Base-by-base conservation (phyloP, 2,113 vertebrate species). In the Ceyx cyanopectus region DNA sequence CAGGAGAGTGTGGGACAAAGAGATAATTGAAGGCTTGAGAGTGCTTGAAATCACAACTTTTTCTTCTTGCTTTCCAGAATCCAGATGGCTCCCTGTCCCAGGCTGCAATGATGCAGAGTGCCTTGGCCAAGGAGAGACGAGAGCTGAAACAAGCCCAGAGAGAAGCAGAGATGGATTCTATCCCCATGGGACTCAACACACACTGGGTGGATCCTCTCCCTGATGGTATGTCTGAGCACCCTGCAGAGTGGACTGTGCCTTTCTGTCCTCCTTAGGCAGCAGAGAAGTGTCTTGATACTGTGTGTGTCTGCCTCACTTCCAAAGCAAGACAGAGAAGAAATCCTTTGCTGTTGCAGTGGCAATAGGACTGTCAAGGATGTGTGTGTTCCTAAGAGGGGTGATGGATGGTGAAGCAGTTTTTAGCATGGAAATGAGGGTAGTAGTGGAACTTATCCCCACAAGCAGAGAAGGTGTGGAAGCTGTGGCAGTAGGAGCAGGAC, bases 61-160 rank as follows among this genome's bases (percentile, higher is more conserved):
- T 21, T 50, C 24, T 51, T 63, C 27, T 81, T 87, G 30, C 56
- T 69, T 68, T 84, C 14, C 87, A 99, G 99, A 99, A 99, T 95
- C 99, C 99, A 14, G 99, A 99, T 85, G 99, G 99, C 66, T 99
- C 99, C 12, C 96, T 99, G 76, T 99, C 99, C 37, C 99, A 99
- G 94, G 99, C 99, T 11, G 99, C 99, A 40, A 99, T 99, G 99
- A 99, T 99, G 99, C 99, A 99, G 96, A 99, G 99, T 61, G 99
- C 99, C 29, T 96, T 99, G 85, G 99, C 99, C 7, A 99, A 99
- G 94, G 99, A 99, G 94, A 97, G 99, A 29, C 87, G 99, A 45
- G 99, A 99, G 81, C 97, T 99, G 82, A 99, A 99, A 92, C 99
- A 99, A 96, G 99, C 99, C 2, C 99, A 99, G 12, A 98, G 99